Evolutionary conservation across 2,888 invertebrate genomes (phyloP), one percentile per base, ranked within the genome.

Genomic region (Pseudanteris insignis): DNA sequence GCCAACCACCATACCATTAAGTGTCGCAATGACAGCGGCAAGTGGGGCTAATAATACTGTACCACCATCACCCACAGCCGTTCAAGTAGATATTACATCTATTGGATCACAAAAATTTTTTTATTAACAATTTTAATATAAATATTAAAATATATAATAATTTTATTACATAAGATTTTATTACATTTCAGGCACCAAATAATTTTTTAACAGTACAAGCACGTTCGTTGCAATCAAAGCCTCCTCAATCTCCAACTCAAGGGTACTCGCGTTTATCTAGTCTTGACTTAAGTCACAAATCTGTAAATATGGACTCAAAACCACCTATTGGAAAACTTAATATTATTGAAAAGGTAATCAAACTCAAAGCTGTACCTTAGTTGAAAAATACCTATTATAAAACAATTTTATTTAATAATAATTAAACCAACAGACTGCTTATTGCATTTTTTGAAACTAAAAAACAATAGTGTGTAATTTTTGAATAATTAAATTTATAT

Each of bases 191-290:
- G 76, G 68, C 74, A 7, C 70, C 76, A 5, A 70, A 68, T 57
- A 76, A 69, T 48, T 71, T 77, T 36, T 63, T 75, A 15, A 67
- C 69, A 15, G 69, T 74, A 3, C 79, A 79, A 60, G 67, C 60
- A 13, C 69, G 77, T 6, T 26, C 34, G 2, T 13, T 59, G 7
- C 59, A 59, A 18, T 1, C 55, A 5, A 88, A 88, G 72, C 87
- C 87, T 12, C 88, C 88, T 0, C 84, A 87, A 53, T 86, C 88
- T 15, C 87, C 88, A 1, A 86, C 86, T 0, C 86, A 86, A 67
- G 81, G 84, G 18, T 85, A 86, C 7, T 84, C 86, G 2, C 76
- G 84, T 34, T 74, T 82, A 36, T 72, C 81, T 7, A 77, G 81
- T 60, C 79, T 77, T 15, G 76, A 76, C 44, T 70, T 75, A 26